A percentile compares a stretch with the other conserved stretches of the same genome.
Evolutionary conservation across 2,888 invertebrate species (phyloP).

Genomic region (Cynaeus angustus): DNA sequence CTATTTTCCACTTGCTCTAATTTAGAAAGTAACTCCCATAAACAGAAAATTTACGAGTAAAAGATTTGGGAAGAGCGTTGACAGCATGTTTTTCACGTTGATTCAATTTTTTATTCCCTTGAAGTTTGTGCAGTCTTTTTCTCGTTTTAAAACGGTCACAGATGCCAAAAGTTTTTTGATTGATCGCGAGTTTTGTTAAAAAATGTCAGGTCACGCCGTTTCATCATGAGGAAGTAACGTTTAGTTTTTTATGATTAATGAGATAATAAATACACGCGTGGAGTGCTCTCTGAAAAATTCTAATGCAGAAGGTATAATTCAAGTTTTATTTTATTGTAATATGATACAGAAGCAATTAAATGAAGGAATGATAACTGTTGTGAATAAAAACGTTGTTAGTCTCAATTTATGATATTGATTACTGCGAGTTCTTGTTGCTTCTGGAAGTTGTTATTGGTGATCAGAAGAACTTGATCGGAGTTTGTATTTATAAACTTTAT

Average conservation of each 20-base stretch:
- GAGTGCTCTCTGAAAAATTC: background rate
- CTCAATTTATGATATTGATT: too few species aligned
- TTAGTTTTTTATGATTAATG: slow-evolving; percentile 11
- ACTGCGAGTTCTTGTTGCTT: too few species aligned
- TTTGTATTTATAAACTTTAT: too few species aligned
- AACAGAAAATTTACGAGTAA: background rate
- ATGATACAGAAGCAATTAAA: too few species aligned
- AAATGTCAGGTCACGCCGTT: slow-evolving; percentile 23
- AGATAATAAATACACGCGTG: background rate
- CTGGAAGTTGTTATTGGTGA: too few species aligned
- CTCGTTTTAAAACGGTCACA: slow-evolving; percentile 32
- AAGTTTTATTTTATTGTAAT: background rate
- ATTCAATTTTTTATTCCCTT: slow-evolving; percentile 22
- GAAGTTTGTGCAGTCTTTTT: slow-evolving; percentile 6
- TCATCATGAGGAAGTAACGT: slow-evolving; percentile 15
- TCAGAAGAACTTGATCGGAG: too few species aligned
- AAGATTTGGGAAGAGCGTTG: slow-evolving; percentile 5
- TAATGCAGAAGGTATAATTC: background rate
- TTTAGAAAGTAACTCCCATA: background rate
- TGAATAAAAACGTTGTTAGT: too few species aligned
- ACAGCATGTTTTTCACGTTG: slow-evolving; percentile 21
- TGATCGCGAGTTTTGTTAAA: slow-evolving; percentile 28
- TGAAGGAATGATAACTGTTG: too few species aligned
- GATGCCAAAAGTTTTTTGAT: slow-evolving; percentile 27
- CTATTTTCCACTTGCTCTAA: background rate